phyloP scores from a whole-genome alignment of 2,888 invertebrate species.

The Leucoma salicis region DNA sequence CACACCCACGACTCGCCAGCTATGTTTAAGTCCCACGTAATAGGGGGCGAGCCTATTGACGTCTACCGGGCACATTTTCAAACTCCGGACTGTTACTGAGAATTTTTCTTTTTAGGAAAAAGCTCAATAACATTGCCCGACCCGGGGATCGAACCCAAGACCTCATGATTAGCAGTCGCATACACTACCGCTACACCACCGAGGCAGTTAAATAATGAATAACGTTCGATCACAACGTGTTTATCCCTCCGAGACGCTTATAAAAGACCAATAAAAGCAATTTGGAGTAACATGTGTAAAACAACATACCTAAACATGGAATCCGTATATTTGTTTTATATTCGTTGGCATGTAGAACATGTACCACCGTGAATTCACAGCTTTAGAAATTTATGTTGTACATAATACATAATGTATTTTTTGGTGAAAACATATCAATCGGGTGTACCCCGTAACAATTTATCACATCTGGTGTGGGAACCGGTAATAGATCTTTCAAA shows the following conservation, averaged over 20 bases:
- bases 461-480: slow-evolving; percentile 16
- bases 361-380: background rate
- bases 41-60: too few relatives aligned
- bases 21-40: too few relatives aligned
- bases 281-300: background rate
- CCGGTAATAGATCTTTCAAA: slow-evolving; percentile 13
- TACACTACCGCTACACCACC: too few relatives aligned
- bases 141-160: too few relatives aligned
- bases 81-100: too few relatives aligned
- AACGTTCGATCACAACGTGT: background rate
- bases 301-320: background rate
- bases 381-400: background rate
- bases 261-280: background rate
- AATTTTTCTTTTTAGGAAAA: too few relatives aligned
- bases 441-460: slow-evolving; percentile 8
- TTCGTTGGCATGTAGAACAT: background rate
- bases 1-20: too few relatives aligned
- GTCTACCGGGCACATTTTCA: too few relatives aligned
- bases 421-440: slow-evolving; percentile 5
- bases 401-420: background rate
- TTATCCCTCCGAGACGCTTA: background rate
- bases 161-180: too few relatives aligned
- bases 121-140: too few relatives aligned
- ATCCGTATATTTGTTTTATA: background rate
- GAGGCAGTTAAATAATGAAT: background rate